Base-by-base conservation (phyloP, 2,888 invertebrate species). In the Synergus laeviventris region DNA sequence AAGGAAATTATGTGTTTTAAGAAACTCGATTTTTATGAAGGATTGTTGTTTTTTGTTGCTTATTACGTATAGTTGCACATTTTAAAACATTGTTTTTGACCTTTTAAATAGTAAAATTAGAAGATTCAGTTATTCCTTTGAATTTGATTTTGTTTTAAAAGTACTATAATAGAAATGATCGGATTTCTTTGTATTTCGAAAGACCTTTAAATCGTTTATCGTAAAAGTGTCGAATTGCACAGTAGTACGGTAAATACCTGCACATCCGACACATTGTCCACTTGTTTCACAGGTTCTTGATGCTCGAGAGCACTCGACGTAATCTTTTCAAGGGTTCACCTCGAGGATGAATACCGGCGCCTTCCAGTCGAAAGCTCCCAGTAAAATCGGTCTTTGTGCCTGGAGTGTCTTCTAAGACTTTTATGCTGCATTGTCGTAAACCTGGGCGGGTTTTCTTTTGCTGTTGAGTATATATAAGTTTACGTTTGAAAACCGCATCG, bases 401-500 rank as follows among this genome's bases (percentile, higher is more conserved):
- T 80, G 76, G 82, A 77, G 81, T 81, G 82, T 81, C 81, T 81
- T 81, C 76, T 73, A 82, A 83, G 83, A 83, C 82, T 81, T 82
- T 81, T 73, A 70, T 70, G 31, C 49, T 49, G 45, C 45, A 70
- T 70, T 70, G 70, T 70, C 49, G 49, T 70, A 70, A 70, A 70
- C 24, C 45, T 45, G 45, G 45, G 21, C 66, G 66, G 66, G 31
- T 56, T 56, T 56, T 21, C 21, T 56, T 56, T 21, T 21, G 24
- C 2, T 7, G 31, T 66, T 24, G 79, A 81, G 83, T 84, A 86
- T 86, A 86, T 84, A 86, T 86, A 86, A 86, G 86, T 87, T 87
- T 85, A 87, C 86, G 81, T 81, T 84, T 85, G 77, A 73, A 84
- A 84, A 86, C 87, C 86, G 80, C 86, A 84, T 78, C 76, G 74